A percentile compares a stretch with the other conserved stretches of the same genome.
Conservation (phyloP, 2,113 vertebrate genomes). For the Canis aureus region DNA sequence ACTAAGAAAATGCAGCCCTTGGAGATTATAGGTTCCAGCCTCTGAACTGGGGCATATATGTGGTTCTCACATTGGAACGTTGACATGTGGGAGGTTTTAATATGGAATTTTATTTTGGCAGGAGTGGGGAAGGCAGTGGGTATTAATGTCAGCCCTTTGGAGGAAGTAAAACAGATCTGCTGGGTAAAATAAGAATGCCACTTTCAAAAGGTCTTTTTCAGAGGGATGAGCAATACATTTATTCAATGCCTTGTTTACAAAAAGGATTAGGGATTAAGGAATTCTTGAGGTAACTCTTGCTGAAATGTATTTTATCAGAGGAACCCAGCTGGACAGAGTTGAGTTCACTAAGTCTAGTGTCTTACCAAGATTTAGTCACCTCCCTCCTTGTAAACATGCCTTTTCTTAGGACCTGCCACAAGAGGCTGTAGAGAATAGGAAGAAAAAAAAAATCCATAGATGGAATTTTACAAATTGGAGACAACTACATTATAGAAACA, state of each 20-base stretch:
- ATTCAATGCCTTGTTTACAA: neutral
- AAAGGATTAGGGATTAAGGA: constrained; percentile 40
- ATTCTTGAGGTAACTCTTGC: neutral
- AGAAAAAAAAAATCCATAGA: neutral
- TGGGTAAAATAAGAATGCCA: neutral
- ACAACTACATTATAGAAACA: neutral
- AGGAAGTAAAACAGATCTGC: neutral
- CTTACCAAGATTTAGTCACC: neutral
- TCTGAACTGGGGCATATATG: no score
- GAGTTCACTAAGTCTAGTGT: neutral
- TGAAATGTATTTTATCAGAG: neutral
- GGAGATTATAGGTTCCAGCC: neutral
- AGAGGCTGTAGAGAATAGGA: neutral
- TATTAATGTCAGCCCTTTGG: neutral
- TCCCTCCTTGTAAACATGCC: neutral
- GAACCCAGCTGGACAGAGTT: neutral
- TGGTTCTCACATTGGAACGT: neutral
- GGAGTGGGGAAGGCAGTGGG: neutral
- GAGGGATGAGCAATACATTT: neutral
- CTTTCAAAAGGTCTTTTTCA: neutral
- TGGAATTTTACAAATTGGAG: constrained; percentile 65
- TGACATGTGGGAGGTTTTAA: neutral
- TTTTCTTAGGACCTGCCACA: neutral
- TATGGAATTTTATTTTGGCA: neutral
- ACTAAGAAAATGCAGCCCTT: neutral